Conservation (phyloP, 2,888 invertebrate genomes). For the Plebejus anna region DNA sequence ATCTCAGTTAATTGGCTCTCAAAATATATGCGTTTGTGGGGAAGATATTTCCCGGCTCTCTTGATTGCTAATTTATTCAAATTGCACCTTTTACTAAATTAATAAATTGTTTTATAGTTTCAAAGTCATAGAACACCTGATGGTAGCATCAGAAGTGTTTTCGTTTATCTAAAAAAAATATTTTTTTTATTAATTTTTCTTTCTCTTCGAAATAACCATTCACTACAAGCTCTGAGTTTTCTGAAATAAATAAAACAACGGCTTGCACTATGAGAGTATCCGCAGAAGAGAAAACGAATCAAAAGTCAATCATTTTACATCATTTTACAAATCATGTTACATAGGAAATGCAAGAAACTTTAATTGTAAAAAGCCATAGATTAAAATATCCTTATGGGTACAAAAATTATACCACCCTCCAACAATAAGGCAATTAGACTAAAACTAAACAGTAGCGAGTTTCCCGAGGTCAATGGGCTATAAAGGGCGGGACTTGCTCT, state of each 20-base stretch:
- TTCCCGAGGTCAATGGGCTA: constrained; percentile 56
- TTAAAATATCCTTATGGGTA: background rate
- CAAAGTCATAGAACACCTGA: constrained; percentile 26
- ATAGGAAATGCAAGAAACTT: too few relatives aligned
- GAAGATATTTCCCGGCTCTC: constrained; percentile 33
- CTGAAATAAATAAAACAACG: too few relatives aligned
- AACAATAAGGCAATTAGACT: constrained; percentile 35
- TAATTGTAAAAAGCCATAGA: background rate
- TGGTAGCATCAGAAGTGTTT: background rate
- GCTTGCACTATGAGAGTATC: too few relatives aligned
- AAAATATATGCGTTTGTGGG: constrained; percentile 30
- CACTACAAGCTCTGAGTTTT: background rate
- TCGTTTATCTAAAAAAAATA: background rate
- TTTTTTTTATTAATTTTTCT: background rate
- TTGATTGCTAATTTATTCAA: constrained; percentile 63
- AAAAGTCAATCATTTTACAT: too few relatives aligned
- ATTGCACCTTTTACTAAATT: constrained; percentile 46
- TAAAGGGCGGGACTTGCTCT: constrained; percentile 54
- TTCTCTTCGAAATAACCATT: background rate
- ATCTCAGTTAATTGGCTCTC: constrained; percentile 27
- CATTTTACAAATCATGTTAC: too few relatives aligned
- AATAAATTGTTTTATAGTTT: constrained; percentile 40
- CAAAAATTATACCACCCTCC: background rate
- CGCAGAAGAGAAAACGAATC: too few relatives aligned
- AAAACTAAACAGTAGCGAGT: constrained; percentile 50